Evolutionary conservation across 1,140 invertebrate genomes (phyloP), one percentile per base, ranked within the genome.

Genomic region (Nomia melanderi): DNA sequence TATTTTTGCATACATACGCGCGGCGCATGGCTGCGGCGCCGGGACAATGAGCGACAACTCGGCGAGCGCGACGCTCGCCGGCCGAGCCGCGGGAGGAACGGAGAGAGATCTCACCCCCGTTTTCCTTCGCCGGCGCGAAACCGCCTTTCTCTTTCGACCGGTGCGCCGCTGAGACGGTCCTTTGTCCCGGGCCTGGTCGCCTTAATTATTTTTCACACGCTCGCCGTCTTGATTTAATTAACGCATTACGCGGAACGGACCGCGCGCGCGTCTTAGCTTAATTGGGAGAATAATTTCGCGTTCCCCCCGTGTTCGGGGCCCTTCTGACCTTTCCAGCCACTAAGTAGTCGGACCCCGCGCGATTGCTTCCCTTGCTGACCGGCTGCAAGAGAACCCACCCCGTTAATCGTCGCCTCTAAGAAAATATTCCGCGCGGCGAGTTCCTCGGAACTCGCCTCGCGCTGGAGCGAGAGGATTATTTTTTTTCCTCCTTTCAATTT

Each of bases 151-250:
- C 31, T 50, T 59, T 69, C 54, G 29, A 47, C 17, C 33, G 47
- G 29, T 36, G 56, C 44, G 29, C 73, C 29, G 41, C 29, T 39
- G 67, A 67, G 66, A 59, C 47, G 41, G 39, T 31, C 27, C 50
- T 78, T 78, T 78, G 76, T 78, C 67, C 70, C 12, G 53, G 27
- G 25, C 31, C 60, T 63, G 75, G 76, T 25, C 59, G 76, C 70
- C 76, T 78, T 78, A 78, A 78, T 78, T 78, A 78, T 78, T 78
- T 78, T 78, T 78, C 77, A 65, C 77, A 78, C 62, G 70, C 70
- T 74, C 70, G 54, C 33, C 62, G 62, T 78, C 62, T 78, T 78
- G 62, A 78, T 74, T 78, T 78, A 78, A 78, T 78, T 78, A 74
- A 75, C 62, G 62, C 62, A 74, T 78, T 78, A 66, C 77, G n/a